A percentile compares a stretch with the other conserved stretches of the same genome.
Conservation (phyloP, 1,140 invertebrate species). For the Drosophila ogumai region DNA sequence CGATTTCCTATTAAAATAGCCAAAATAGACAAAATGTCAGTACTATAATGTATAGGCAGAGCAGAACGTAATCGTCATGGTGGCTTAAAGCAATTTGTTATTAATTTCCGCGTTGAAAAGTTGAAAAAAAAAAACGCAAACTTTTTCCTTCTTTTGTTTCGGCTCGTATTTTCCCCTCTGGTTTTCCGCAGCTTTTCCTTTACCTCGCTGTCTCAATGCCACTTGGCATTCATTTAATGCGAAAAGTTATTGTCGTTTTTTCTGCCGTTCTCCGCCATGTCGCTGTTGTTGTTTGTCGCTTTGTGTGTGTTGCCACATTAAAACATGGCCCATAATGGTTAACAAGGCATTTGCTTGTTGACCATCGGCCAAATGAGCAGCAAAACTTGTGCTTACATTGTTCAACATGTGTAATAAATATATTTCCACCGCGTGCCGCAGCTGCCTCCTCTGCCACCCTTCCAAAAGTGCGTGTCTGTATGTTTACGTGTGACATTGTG, state of each 20-base stretch:
- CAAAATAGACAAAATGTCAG: neutral
- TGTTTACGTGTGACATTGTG: constrained; percentile 6
- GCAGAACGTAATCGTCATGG: constrained; percentile 65
- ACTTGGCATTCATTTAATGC: constrained; percentile 68
- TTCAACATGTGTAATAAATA: constrained; percentile 82
- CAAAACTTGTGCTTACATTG: constrained; percentile 80
- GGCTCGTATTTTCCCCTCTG: constrained; percentile 6
- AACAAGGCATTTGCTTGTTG: constrained; percentile 81
- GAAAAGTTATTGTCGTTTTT: constrained; percentile 77
- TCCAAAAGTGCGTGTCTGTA: constrained; percentile 14
- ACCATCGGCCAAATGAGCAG: constrained; percentile 71
- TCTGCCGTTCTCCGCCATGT: constrained; percentile 13
- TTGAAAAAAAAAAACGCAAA: constrained; percentile 56
- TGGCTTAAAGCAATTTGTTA: constrained; percentile 82
- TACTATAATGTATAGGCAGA: constrained; percentile 16
- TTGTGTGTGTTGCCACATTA: constrained; percentile 68
- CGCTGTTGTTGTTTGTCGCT: constrained; percentile 30
- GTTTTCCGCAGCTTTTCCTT: constrained; percentile 14
- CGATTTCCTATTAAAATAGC: neutral
- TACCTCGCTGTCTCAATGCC: constrained; percentile 37
- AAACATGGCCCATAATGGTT: constrained; percentile 81
- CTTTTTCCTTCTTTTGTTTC: constrained; percentile 61
- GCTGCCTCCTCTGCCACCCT: neutral
- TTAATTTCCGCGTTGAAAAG: constrained; percentile 81
- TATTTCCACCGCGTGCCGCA: constrained; percentile 47